Percentiles rank a stretch among this genome's conserved stretches.
These are phyloP conservation scores for Shinisaurus crocodilurus DNA, from an alignment of 2,113 vertebrate genomes.

Conservation along the genomic window DNA sequence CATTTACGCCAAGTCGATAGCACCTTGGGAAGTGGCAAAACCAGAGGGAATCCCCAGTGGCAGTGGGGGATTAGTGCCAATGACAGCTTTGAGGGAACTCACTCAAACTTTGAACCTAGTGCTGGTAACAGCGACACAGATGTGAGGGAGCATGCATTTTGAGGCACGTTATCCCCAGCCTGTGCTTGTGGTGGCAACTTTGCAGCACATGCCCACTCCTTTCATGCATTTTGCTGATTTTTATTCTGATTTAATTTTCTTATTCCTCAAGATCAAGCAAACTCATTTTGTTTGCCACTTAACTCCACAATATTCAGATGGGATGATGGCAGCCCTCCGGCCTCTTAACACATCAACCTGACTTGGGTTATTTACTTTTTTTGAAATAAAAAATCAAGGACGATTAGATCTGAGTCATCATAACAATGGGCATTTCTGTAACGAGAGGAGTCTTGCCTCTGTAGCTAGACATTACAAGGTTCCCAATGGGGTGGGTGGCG, in stretches of 20 bases:
- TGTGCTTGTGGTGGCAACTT: not conserved
- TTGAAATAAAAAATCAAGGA: not conserved
- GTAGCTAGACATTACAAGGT: not conserved
- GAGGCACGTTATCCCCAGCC: not conserved
- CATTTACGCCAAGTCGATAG: too few relatives aligned
- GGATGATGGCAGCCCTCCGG: not conserved
- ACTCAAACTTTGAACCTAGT: not conserved
- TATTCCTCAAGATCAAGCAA: not conserved
- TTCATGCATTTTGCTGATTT: not conserved
- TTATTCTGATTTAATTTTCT: not conserved
- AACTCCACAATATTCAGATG: not conserved
- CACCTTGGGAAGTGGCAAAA: too few relatives aligned
- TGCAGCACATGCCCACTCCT: not conserved
- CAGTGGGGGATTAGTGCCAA: too few relatives aligned
- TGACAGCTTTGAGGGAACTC: not conserved
- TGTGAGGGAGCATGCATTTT: not conserved
- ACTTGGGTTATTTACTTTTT: not conserved
- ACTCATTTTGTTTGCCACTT: not conserved
- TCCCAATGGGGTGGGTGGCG: not conserved
- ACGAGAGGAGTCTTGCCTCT: not conserved
- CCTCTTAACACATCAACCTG: not conserved
- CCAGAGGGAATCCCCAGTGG: too few relatives aligned
- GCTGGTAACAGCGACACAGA: too few relatives aligned
- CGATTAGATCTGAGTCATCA: not conserved
- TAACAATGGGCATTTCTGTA: not conserved